phyloP scores from a whole-genome alignment of 2,797 vertebrate species.

The Sebastes jordani region DNA sequence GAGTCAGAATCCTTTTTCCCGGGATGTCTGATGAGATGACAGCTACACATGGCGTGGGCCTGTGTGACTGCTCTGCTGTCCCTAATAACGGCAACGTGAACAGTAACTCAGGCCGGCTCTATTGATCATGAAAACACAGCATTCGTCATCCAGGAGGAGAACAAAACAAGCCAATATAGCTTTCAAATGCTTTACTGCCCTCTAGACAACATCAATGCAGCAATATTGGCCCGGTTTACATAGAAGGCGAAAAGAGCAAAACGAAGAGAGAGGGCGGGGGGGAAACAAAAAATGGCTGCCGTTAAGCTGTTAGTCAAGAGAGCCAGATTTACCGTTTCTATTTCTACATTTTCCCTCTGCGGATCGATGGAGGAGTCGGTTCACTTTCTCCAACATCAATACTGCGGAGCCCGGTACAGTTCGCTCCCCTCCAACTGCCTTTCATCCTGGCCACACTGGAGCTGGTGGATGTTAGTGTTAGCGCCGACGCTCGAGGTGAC shows the following conservation, averaged over 20 bases:
- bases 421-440: conserved; percentile 54
- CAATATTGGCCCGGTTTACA: conserved; percentile 77
- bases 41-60: conserved; percentile 4
- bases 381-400: conserved; percentile 83
- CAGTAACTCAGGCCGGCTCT: conserved; percentile 58
- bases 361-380: conserved; percentile 79
- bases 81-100: conserved; percentile 28
- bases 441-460: conserved; percentile 74
- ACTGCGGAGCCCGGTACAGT: conserved; percentile 63
- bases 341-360: conserved; percentile 79
- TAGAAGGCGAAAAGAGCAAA: conserved; percentile 48
- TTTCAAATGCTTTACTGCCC: conserved; percentile 78
- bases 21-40: conserved; percentile 23
- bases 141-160: conserved; percentile 71
- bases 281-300: conserved; percentile 67
- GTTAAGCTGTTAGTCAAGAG: conserved; percentile 81
- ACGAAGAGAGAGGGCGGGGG: not conserved
- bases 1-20: not conserved
- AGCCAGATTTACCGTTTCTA: conserved; percentile 81
- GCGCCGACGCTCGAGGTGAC: conserved; percentile 54
- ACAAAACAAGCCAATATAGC: conserved; percentile 76
- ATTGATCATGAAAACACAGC: conserved; percentile 72
- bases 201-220: conserved; percentile 77
- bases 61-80: conserved; percentile 36
- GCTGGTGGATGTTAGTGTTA: conserved; percentile 38